Base-by-base conservation (phyloP, 30 jellyfish, hydroid and myxozoan genomes). In the Aurelia coerulea region DNA sequence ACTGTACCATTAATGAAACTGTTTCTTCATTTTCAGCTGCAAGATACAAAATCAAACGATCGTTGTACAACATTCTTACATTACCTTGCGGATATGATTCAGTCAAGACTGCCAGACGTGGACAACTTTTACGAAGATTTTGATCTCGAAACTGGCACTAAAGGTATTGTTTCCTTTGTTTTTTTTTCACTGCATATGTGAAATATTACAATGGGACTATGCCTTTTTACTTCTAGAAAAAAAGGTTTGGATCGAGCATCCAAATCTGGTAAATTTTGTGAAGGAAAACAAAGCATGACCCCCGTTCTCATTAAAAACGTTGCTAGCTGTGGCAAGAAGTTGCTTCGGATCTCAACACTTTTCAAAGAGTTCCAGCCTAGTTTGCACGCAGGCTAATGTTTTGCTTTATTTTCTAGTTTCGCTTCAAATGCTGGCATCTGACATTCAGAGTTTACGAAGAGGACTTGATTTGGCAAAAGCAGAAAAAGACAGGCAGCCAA, bases 401-500 rank as follows among this genome's bases (percentile, higher is more conserved):
- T 1, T 68, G 42, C 17, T 52, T 79, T 49, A 1, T 51, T 23
- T 93, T 84, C 42, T 59, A 94, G 99, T 88, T 68, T 82, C 99
- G 5, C 69, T 94, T 74, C 96, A 94, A 74, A 94, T 90, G 89
- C 85, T 94, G 3, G 96, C 97, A 10, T 85, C 96, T 1, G 99
- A 94, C 70, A 96, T 94, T 64, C 99, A 94, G 71, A 96, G 96
- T 39, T 73, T 94, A 51, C 42, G 99, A 52, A 94, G 83, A 66
- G 99, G 99, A 13, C 62, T 94, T 70, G 99, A 94, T 84, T 64
- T 85, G 42, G 62, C 97, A 16, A 94, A 94, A 85, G 91, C 85
- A 33, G 99, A 94, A 79, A 91, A 89, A 52, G 99, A 94, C 37
- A 94, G 78, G 75, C 99, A 94, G 66, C 97, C 97, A 42, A 90